A percentile compares a stretch with the other conserved stretches of the same genome.
Conservation (phyloP, 1,140 invertebrate genomes). For the Bombus turneri region DNA sequence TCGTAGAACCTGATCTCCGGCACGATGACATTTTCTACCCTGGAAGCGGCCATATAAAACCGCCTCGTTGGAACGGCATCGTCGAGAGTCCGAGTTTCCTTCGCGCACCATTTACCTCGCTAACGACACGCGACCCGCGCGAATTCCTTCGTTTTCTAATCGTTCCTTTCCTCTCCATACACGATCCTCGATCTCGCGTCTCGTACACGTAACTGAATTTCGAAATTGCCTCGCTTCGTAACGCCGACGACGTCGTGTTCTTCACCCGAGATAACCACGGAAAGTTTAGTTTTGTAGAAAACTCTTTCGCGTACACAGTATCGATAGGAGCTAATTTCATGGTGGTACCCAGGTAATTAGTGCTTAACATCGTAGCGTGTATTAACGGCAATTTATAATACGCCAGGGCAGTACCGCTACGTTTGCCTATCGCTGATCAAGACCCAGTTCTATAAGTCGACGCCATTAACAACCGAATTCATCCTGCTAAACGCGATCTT, state of each 20-base stretch:
- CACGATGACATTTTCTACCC: constrained; percentile 53
- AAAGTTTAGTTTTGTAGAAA: neutral
- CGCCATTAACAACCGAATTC: constrained; percentile 27
- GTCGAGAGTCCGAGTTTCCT: constrained; percentile 10
- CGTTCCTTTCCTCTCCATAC: neutral
- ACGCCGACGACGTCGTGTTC: neutral
- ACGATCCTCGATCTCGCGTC: neutral
- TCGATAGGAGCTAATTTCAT: constrained; percentile 29
- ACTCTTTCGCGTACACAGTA: constrained; percentile 6
- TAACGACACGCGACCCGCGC: constrained; percentile 34
- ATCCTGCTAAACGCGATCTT: constrained; percentile 17
- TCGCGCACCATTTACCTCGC: constrained; percentile 44
- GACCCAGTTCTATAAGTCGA: constrained; percentile 43
- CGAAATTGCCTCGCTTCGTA: neutral
- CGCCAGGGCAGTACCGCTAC: constrained; percentile 34
- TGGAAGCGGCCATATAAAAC: constrained; percentile 3
- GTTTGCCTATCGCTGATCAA: constrained; percentile 46
- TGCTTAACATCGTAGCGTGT: constrained; percentile 34
- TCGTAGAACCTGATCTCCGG: constrained; percentile 47
- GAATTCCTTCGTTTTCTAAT: constrained; percentile 27
- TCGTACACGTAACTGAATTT: neutral
- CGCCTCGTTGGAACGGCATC: neutral
- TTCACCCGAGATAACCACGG: neutral
- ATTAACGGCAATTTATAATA: constrained; percentile 37
- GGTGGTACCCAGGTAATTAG: constrained; percentile 40